These are phyloP conservation scores for Ephialtes manifestator DNA, from an alignment of 2,888 invertebrate species.

Conservation along the genomic window DNA sequence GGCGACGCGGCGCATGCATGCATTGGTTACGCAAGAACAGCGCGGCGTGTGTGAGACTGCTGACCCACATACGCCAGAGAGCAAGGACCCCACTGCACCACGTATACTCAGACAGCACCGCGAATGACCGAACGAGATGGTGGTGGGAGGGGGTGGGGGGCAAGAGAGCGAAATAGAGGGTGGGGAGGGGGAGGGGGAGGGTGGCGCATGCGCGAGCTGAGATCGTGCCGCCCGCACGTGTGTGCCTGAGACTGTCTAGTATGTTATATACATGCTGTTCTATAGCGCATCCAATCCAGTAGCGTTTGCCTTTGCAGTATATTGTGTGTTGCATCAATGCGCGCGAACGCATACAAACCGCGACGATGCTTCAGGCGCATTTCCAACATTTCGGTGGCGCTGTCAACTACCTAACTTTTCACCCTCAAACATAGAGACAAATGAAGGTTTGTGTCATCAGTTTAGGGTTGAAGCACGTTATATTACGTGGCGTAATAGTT, in stretches of 20 bases:
- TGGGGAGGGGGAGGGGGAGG: conserved; percentile 32
- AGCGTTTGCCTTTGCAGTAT: conserved; percentile 14
- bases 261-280: conserved; percentile 1
- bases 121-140: conserved; percentile 48
- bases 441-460: background rate
- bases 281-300: conserved; percentile 27
- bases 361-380: background rate
- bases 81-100: conserved; percentile 85
- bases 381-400: background rate
- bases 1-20: conserved; percentile 79
- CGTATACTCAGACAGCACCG: conserved; percentile 67
- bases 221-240: conserved; percentile 56
- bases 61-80: conserved; percentile 85
- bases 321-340: conserved; percentile 30
- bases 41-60: conserved; percentile 85
- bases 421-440: background rate
- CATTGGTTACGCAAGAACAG: conserved; percentile 85
- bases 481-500: too few relatives aligned
- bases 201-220: conserved; percentile 69
- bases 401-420: background rate
- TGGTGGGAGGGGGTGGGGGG: conserved; percentile 29
- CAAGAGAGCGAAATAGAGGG: conserved; percentile 53
- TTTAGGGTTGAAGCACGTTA: background rate
- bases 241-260: conserved; percentile 38
- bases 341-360: background rate